Evolutionary conservation across 2,797 vertebrate species (phyloP).

Genomic region (Myripristis murdjan): DNA sequence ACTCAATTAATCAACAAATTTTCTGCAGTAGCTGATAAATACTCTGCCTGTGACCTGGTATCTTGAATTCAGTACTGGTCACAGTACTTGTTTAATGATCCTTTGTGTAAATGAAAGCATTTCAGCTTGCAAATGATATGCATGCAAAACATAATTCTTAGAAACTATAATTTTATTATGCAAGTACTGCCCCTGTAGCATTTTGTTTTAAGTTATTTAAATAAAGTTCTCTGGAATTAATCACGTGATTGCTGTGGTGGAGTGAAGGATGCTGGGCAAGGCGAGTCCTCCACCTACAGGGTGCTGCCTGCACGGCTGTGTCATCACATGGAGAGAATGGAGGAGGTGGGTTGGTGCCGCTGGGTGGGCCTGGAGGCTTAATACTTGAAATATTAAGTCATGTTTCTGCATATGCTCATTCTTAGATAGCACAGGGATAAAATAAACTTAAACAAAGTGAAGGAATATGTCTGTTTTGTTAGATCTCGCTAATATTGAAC

Average conservation of each 20-base stretch:
- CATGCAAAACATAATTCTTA: too few relatives aligned
- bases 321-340: constrained; percentile 46
- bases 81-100: too few relatives aligned
- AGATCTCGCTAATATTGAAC: constrained; percentile 11
- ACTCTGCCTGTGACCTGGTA: too few relatives aligned
- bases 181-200: too few relatives aligned
- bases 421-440: constrained; percentile 15
- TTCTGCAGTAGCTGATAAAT: too few relatives aligned
- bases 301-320: constrained; percentile 29
- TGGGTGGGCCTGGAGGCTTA: constrained; percentile 20
- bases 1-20: too few relatives aligned
- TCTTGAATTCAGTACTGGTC: too few relatives aligned
- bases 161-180: too few relatives aligned
- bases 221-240: background rate
- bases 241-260: background rate
- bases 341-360: constrained; percentile 40
- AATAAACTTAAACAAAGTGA: constrained; percentile 1
- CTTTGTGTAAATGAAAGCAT: too few relatives aligned
- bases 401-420: constrained; percentile 31
- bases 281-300: constrained; percentile 51
- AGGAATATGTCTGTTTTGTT: constrained; percentile 7
- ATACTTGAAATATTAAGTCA: constrained; percentile 54
- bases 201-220: too few relatives aligned
- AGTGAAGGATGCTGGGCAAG: constrained; percentile 38
- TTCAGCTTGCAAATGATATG: too few relatives aligned